Percentiles rank a stretch among this genome's conserved stretches.
Evolutionary conservation across 2,888 invertebrate species (phyloP).

Genomic region (Aphidoletes aphidimyza): DNA sequence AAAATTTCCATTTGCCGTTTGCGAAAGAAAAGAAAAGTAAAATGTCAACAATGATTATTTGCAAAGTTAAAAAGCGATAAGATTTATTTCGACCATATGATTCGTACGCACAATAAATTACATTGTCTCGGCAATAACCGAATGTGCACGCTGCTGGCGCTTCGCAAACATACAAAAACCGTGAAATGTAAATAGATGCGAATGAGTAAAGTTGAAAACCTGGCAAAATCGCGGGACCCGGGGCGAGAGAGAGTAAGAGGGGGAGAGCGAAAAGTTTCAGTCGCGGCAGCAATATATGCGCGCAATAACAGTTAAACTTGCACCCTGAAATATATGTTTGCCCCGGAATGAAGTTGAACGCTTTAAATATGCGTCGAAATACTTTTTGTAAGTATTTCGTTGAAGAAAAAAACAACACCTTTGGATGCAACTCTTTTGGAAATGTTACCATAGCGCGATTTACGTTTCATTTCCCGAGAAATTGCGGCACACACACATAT

Average conservation of each 20-base stretch:
- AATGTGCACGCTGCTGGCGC: background rate
- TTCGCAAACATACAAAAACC: background rate
- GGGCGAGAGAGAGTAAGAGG: background rate
- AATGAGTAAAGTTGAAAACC: too few relatives aligned
- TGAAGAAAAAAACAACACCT: too few relatives aligned
- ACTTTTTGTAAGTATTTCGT: background rate
- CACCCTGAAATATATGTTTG: slow-evolving; percentile 12
- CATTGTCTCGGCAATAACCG: slow-evolving; percentile 22
- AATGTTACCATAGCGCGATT: slow-evolving; percentile 11
- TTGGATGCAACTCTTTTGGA: background rate
- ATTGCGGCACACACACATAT: background rate
- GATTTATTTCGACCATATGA: slow-evolving; percentile 41
- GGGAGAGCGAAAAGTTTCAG: background rate
- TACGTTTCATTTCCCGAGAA: background rate
- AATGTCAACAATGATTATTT: slow-evolving; percentile 41
- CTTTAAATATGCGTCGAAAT: slow-evolving; percentile 42
- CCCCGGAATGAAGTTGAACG: slow-evolving; percentile 9
- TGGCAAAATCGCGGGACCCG: too few relatives aligned
- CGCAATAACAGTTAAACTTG: slow-evolving; percentile 37
- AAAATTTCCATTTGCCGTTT: background rate
- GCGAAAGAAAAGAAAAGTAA: background rate
- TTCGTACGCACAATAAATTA: slow-evolving; percentile 21
- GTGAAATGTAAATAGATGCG: slow-evolving; percentile 25
- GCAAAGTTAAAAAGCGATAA: background rate
- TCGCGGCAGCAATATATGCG: slow-evolving; percentile 16